Conservation (phyloP, 2,888 invertebrate genomes). For the Mongoloraphidia duomilia region DNA sequence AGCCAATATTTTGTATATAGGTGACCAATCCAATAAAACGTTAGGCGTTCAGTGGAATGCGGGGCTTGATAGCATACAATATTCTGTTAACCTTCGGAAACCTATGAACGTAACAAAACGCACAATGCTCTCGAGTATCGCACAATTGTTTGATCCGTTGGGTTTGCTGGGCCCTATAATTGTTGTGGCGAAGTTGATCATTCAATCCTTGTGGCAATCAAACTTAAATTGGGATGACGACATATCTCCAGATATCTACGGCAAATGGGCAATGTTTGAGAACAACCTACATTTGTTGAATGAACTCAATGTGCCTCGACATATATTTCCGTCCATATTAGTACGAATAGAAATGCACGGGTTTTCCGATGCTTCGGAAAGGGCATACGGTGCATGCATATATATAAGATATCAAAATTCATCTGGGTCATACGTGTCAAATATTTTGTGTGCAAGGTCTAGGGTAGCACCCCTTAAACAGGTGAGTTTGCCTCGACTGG, state of each 20-base stretch:
- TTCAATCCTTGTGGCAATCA: not conserved
- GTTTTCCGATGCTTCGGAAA: too few species aligned
- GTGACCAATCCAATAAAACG: not conserved
- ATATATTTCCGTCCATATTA: too few species aligned
- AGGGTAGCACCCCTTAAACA: conserved; percentile 10
- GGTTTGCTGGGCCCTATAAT: not conserved
- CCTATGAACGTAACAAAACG: not conserved
- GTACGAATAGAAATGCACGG: too few species aligned
- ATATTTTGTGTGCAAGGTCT: conserved; percentile 10
- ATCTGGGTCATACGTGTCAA: too few species aligned
- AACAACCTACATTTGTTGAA: too few species aligned
- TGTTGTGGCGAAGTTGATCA: not conserved
- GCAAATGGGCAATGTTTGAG: too few species aligned
- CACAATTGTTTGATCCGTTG: not conserved
- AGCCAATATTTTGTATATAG: too few species aligned
- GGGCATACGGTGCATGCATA: too few species aligned
- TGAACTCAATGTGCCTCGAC: too few species aligned
- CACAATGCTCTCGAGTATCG: not conserved
- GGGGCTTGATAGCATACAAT: not conserved
- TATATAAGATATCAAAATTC: too few species aligned
- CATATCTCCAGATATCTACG: too few species aligned
- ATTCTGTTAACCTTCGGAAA: not conserved
- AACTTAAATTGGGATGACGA: not conserved
- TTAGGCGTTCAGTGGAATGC: not conserved
- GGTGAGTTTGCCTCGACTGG: conserved; percentile 10